These are phyloP conservation scores for Poliocrania exsul DNA, from an alignment of 2,797 vertebrate genomes.

Conservation along the genomic window DNA sequence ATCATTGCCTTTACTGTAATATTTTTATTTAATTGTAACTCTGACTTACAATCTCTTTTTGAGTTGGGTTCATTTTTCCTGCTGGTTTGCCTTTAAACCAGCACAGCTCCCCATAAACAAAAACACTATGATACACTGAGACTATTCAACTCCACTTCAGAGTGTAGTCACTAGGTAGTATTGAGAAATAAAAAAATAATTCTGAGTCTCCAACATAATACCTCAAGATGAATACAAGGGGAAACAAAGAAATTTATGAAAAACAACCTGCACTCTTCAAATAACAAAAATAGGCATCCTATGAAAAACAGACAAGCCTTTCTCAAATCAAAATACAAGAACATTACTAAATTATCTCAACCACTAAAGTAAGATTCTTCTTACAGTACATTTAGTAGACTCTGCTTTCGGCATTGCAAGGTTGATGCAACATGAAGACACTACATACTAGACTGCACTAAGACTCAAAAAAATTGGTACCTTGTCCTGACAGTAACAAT, in stretches of 20 bases:
- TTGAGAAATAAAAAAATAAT: background rate
- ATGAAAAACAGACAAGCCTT: background rate
- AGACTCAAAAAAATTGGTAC: background rate
- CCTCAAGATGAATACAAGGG: background rate
- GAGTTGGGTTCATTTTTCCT: no score
- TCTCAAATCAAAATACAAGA: background rate
- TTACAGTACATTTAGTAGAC: background rate
- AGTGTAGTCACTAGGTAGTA: background rate
- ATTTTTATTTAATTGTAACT: no score
- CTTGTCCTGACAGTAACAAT: background rate
- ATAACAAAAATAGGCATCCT: background rate
- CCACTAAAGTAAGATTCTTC: background rate
- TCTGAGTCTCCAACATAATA: background rate
- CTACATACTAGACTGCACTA: background rate
- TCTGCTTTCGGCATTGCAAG: background rate
- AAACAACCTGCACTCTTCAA: background rate
- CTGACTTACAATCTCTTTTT: no score
- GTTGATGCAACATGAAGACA: background rate
- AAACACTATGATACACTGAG: background rate
- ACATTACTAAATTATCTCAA: background rate
- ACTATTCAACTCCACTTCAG: background rate
- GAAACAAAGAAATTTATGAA: background rate
- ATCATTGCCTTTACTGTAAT: no score
- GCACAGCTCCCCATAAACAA: background rate
- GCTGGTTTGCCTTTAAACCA: no score